Percentiles rank a stretch among this genome's conserved stretches.
Conservation (phyloP, 2,888 invertebrate species). For the Cabera pusaria region DNA sequence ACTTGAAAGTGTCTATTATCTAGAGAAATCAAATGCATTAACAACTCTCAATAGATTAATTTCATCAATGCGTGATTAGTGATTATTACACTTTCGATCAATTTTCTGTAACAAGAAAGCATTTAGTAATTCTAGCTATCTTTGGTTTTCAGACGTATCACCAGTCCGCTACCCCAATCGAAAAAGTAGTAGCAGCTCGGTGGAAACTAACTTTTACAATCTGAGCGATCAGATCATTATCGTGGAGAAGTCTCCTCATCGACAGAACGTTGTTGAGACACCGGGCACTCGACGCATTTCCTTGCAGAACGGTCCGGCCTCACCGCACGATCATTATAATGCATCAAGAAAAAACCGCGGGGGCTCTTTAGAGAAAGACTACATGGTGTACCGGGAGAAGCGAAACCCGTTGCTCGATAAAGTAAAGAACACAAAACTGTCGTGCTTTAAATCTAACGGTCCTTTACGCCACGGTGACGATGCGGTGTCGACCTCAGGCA, state of each 20-base stretch:
- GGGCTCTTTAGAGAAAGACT: constrained; percentile 82
- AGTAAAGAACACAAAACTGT: constrained; percentile 87
- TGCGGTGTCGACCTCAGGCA: constrained; percentile 77
- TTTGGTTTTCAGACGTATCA: constrained; percentile 83
- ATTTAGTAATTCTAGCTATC: constrained; percentile 1
- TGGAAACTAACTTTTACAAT: constrained; percentile 87
- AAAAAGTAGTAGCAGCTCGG: constrained; percentile 85
- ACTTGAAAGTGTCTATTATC: constrained; percentile 29
- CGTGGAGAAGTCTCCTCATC: constrained; percentile 81
- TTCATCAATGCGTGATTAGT: constrained; percentile 5
- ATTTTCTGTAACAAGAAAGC: constrained; percentile 11
- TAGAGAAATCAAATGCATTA: constrained; percentile 14
- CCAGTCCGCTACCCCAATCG: constrained; percentile 85
- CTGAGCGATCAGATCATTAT: constrained; percentile 84
- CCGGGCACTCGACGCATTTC: constrained; percentile 72
- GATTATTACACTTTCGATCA: constrained; percentile 15
- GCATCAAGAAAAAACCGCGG: constrained; percentile 75
- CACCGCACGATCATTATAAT: constrained; percentile 77
- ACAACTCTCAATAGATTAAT: constrained; percentile 7
- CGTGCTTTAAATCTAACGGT: constrained; percentile 85
- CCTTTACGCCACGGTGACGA: constrained; percentile 77
- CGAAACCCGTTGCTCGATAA: constrained; percentile 87
- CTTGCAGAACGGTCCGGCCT: constrained; percentile 65
- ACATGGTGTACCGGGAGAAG: constrained; percentile 84
- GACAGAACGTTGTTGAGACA: constrained; percentile 63